Percentiles rank a stretch among this genome's conserved stretches.
Conservation (phyloP, 1,140 invertebrate genomes). For the Calliphora vicina region DNA sequence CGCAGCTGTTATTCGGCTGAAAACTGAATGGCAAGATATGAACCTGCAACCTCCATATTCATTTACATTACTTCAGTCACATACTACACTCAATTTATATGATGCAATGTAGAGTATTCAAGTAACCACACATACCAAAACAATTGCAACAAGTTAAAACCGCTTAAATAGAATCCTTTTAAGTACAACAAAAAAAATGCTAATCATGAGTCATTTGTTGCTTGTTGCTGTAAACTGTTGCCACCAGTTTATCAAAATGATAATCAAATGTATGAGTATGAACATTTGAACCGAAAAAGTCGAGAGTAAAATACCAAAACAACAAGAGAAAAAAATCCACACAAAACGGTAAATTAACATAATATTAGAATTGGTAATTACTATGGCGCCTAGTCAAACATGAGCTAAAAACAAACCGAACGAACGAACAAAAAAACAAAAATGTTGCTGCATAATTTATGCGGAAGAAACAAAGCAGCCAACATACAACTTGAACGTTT, state of each 20-base stretch:
- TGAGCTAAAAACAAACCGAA: background rate
- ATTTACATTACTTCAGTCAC: no score
- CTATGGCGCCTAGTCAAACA: conserved; percentile 55
- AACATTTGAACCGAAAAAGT: conserved; percentile 45
- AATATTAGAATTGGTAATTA: conserved; percentile 63
- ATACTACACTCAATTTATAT: no score
- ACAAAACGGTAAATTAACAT: conserved; percentile 52
- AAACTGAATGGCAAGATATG: no score
- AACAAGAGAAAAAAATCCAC: background rate
- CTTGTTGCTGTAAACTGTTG: conserved; percentile 7
- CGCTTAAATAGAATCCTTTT: background rate
- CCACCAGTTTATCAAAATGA: background rate
- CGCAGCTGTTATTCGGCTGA: no score
- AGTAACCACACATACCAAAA: background rate
- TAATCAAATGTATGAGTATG: conserved; percentile 22
- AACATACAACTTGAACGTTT: no score
- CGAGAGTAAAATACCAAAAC: conserved; percentile 8
- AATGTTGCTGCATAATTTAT: background rate
- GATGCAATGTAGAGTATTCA: background rate
- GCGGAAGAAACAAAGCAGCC: background rate
- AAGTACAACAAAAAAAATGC: background rate
- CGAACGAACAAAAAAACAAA: background rate
- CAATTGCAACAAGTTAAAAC: background rate
- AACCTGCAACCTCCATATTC: no score
- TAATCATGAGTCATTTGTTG: conserved; percentile 7